Base-by-base conservation (phyloP, 1,140 invertebrate species). In the Drosophila athabasca region DNA sequence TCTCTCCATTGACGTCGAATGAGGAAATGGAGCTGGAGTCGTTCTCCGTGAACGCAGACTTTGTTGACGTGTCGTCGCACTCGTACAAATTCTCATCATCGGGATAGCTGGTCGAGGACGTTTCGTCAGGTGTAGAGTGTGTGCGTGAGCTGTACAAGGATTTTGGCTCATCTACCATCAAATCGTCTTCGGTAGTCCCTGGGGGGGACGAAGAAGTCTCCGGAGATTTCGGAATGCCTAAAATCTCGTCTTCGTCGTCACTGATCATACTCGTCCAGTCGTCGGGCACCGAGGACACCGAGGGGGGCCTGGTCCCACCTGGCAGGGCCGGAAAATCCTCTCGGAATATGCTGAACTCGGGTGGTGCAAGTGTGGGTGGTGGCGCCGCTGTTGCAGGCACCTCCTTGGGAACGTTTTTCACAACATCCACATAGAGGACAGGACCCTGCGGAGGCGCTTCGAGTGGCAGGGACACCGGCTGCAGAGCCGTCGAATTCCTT, bases 321-420 rank as follows among this genome's bases (percentile, higher is more conserved):
- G 83, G 83, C 41, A 87, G 49, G 0, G 83, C 83, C 3, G 83
- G 84, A 29, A 88, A 89, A 19, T 88, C 79, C 50, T 88, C 80
- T 2, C 50, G 72, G 8, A 71, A 50, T n/a, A 84, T 69, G 43
- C 72, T 84, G 11, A 88, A 88, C 22, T 83, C 76, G 0, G 75
- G 62, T 1, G 58, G 15, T 0, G 53, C 11, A 1, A 15, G 29
- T 1, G 19, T 8, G 0, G 41, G 60, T 0, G 55, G 67, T n/a
- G 60, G 51, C 6, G 41, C 7, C 1, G 59, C 26, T 6, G 45
- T 26, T 9, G 53, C 15, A 0, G 35, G 6, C 17, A 71, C 62
- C 19, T 45, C 5, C 5, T 62, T 69, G n/a, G 71, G 31, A 58
- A 70, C 62, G 15, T 88, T 88, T 58, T 83, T 87, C 0, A 88